Evolutionary conservation across 2,113 vertebrate species (phyloP), one percentile per base, ranked within the genome.

Genomic region (Pteronura brasiliensis): DNA sequence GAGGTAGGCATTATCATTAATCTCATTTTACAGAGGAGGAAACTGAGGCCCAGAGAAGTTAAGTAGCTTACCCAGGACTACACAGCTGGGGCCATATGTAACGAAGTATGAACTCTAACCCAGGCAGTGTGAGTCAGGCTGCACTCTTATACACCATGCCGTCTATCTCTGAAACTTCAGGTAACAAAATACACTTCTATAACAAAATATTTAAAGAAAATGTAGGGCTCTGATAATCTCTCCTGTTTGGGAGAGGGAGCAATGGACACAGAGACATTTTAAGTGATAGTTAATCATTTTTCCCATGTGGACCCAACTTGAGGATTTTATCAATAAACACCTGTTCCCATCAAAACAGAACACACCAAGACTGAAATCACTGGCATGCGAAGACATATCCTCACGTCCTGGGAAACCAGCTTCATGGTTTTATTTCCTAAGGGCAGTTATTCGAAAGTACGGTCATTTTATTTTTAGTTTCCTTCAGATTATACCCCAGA

Each of bases 371-470:
- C 61, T 44, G 80, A 87, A 36, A 13, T 92, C 13, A 1, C 93
- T 2, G 63, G 49, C 31, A 4, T 0, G 13, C 0, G 1, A 57
- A 61, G 57, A 87, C 36, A 21, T 20, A 31, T 7, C 1, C 36
- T 29, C 76, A 6, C 6, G 55, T 94, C 96, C 86, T 79, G 59
- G 95, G 97, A 93, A 95, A 87, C 31, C 59, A 36, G 89, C 17
- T 74, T 1, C 72, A 12, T 29, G 52, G 36, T 71, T 93, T 81
- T 42, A 72, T 86, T 93, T 97, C 90, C 95, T 93, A 59, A 81
- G 88, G 89, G 87, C 79, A 83, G 93, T 98, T 98, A 97, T 98
- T 98, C 85, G 97, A 98, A 98, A 96, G 92, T 88, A 59, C 31
- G 9, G 80, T 57, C 47, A 18, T 88, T 96, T 96, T 97, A 76